Evolutionary conservation across 2,888 invertebrate species (phyloP).

Genomic region (Sylvicola cinctus): DNA sequence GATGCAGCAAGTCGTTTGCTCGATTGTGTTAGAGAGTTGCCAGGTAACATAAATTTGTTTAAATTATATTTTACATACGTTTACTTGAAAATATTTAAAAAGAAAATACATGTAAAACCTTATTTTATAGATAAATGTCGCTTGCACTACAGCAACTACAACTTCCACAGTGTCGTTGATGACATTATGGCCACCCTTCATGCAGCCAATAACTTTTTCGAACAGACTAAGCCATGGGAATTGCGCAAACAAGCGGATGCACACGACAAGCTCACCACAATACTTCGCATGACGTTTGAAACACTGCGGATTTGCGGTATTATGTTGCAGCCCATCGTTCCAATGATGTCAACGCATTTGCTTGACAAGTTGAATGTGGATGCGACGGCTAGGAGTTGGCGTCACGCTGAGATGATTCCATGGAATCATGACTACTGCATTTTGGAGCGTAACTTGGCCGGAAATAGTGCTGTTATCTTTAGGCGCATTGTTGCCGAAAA

Average conservation of each 20-base stretch:
- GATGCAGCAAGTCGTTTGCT: conserved; percentile 33
- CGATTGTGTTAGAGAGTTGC: conserved; percentile 30
- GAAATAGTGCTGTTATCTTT: background rate
- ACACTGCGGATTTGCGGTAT: conserved; percentile 59
- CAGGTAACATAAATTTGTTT: conserved; percentile 35
- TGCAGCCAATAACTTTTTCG: conserved; percentile 69
- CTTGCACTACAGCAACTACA: conserved; percentile 46
- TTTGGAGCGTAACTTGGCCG: background rate
- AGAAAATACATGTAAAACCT: background rate
- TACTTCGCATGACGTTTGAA: conserved; percentile 71
- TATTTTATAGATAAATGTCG: conserved; percentile 35
- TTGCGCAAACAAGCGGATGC: conserved; percentile 39
- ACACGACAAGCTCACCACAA: conserved; percentile 40
- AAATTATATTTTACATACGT: background rate
- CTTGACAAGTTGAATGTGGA: conserved; percentile 45
- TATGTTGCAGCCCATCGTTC: conserved; percentile 70
- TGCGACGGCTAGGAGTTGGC: conserved; percentile 28
- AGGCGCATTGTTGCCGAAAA: background rate
- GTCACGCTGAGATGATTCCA: background rate
- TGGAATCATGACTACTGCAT: background rate
- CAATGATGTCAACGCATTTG: conserved; percentile 42
- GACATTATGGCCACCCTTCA: conserved; percentile 51
- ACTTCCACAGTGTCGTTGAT: conserved; percentile 70
- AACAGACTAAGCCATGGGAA: conserved; percentile 75
- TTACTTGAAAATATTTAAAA: background rate